Base-by-base conservation (phyloP, 2,113 vertebrate species). In the Typhlomys cinereus region DNA sequence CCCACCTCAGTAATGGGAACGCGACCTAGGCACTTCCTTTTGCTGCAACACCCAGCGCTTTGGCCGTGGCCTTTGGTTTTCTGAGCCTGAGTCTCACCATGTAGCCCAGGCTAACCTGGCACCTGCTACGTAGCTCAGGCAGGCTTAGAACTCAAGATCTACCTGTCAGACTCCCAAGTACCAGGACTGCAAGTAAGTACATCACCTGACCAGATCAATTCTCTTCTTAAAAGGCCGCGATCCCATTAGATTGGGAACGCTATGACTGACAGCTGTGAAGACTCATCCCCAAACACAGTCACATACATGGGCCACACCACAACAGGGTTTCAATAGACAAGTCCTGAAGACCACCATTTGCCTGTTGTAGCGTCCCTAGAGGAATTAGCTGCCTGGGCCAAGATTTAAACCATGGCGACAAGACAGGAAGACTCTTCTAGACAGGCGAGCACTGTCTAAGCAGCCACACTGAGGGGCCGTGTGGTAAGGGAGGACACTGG, bases 401-500 rank as follows among this genome's bases (percentile, higher is more conserved):
- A 48, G n/a, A 1, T 36, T 34, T 59, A 44, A 76, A 29, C 5
- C 27, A 2, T 11, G 44, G 82, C 20, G 29, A 48, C 4, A 39
- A 20, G 15, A 31, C 18, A 39, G 23, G 3, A 48, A 70, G 36
- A 13, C 36, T 48, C 39, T 61, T 75, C 31, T 36, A 76, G 78
- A 25, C 1, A 7, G 11, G 29, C 31, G 57, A 41, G 2, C 13
- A 7, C 4, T 11, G 21, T 27, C 41, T 2, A 34, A 54, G 88
- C 23, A 79, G 48, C 31, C 46, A 3, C 7, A 3, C 7, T 39
- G 73, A 31, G 31, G 20, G 64, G 2, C 44, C 15, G 7, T n/a
- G n/a, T 23, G 12, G 11, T 8, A 14, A 52, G 36, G 13, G 9
- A 12, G 14, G 48, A 20, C 4, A 0, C 29, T 14, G 48, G 27